phyloP scores from a whole-genome alignment of 2,113 vertebrate genomes.

The Columbina picui region DNA sequence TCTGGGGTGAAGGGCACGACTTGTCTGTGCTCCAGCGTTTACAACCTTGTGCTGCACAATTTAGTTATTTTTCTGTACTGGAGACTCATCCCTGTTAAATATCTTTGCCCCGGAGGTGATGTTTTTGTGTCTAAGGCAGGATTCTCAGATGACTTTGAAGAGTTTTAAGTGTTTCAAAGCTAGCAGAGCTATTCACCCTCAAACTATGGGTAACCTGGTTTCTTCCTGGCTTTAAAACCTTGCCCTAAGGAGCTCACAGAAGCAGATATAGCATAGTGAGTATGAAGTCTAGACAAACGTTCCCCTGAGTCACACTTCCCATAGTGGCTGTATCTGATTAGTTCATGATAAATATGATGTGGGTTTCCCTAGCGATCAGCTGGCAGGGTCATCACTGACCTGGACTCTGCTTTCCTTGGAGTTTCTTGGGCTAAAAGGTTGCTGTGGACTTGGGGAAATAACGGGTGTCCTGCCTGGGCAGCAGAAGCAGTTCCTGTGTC shows the following conservation, averaged over 20 bases:
- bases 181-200: fast-evolving
- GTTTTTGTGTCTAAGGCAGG: neutral
- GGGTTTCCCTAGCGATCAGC: neutral
- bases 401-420: neutral
- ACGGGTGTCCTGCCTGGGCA: neutral
- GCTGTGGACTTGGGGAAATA: neutral
- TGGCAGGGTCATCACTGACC: neutral
- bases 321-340: fast-evolving
- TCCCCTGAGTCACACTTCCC: neutral
- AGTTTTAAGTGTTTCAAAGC: neutral
- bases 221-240: neutral
- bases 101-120: neutral
- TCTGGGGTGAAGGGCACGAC: neutral
- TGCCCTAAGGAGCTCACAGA: neutral
- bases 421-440: neutral
- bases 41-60: neutral
- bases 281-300: fast-evolving
- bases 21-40: neutral
- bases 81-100: neutral
- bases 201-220: neutral
- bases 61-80: neutral
- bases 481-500: neutral
- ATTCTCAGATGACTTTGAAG: neutral
- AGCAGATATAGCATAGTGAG: neutral
- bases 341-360: fast-evolving